These are phyloP conservation scores for Triplophysa siluroides DNA, from an alignment of 2,113 vertebrate species.

Conservation along the genomic window DNA sequence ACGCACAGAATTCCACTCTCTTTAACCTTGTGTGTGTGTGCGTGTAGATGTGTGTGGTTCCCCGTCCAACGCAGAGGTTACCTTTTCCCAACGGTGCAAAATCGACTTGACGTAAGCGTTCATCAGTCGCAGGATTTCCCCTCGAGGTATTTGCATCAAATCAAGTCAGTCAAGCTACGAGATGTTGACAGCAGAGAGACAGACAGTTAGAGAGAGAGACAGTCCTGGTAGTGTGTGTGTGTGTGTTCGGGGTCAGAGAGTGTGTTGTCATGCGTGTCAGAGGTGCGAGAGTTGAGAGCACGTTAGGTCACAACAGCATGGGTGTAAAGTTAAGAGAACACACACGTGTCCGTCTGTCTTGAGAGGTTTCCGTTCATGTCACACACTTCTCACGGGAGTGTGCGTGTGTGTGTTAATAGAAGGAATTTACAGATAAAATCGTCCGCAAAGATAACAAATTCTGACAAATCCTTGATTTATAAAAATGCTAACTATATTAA, in stretches of 20 bases:
- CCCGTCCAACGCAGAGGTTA: constrained; percentile 86
- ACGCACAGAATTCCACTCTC: constrained; percentile 91
- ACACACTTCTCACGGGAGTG: background rate
- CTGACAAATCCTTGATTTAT: no score
- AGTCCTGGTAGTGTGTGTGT: constrained; percentile 45
- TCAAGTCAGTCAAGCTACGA: constrained; percentile 99
- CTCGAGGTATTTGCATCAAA: constrained; percentile 98
- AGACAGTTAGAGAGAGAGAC: constrained; percentile 83
- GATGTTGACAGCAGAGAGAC: constrained; percentile 88
- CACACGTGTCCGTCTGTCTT: background rate
- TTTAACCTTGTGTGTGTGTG: constrained; percentile 78
- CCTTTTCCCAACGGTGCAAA: constrained; percentile 98
- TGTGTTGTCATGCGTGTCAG: background rate
- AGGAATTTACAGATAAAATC: no score
- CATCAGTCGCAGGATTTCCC: constrained; percentile 94
- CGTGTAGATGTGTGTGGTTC: constrained; percentile 51
- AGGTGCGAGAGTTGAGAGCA: background rate
- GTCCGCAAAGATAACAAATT: no score
- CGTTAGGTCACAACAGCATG: background rate
- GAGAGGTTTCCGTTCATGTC: background rate
- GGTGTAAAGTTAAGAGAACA: constrained; percentile 16
- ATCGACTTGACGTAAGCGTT: constrained; percentile 99
- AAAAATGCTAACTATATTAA: no score
- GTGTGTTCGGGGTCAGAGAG: constrained; percentile 7
- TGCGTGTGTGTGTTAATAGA: no score